Percentiles rank a stretch among this genome's conserved stretches.
These are phyloP conservation scores for Craniophora ligustri DNA, from an alignment of 2,888 invertebrate species.

Conservation along the genomic window DNA sequence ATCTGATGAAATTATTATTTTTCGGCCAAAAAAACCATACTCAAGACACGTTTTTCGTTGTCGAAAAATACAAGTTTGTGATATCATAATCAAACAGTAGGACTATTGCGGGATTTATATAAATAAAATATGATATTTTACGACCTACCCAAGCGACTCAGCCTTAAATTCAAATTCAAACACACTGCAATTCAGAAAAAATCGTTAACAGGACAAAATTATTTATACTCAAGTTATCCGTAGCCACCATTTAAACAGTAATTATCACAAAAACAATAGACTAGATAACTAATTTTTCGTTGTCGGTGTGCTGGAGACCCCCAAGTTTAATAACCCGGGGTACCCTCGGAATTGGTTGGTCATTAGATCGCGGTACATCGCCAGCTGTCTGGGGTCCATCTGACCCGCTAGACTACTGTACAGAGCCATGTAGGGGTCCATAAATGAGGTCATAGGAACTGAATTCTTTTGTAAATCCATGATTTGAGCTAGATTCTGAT, in stretches of 20 bases:
- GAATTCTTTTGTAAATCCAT: constrained; percentile 49
- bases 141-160: too few species aligned
- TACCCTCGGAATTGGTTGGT: constrained; percentile 77
- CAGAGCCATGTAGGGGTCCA: constrained; percentile 82
- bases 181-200: too few species aligned
- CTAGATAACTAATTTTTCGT: constrained; percentile 77
- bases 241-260: constrained; percentile 23
- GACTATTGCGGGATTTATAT: too few species aligned
- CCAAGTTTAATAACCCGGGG: constrained; percentile 72
- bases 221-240: too few species aligned
- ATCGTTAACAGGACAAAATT: too few species aligned
- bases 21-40: too few species aligned
- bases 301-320: constrained; percentile 73
- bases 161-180: too few species aligned
- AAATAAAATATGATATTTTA: too few species aligned
- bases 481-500: constrained; percentile 40
- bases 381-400: constrained; percentile 80
- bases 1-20: too few species aligned
- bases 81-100: too few species aligned
- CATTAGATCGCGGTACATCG: constrained; percentile 81
- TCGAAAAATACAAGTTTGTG: too few species aligned
- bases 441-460: constrained; percentile 63
- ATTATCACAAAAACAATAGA: constrained; percentile 48
- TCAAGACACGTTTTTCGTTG: too few species aligned
- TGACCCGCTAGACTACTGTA: constrained; percentile 77